Percentiles rank a stretch among this genome's conserved stretches.
Evolutionary conservation across 2,113 vertebrate genomes (phyloP).

Genomic region (Tragelaphus scriptus): DNA sequence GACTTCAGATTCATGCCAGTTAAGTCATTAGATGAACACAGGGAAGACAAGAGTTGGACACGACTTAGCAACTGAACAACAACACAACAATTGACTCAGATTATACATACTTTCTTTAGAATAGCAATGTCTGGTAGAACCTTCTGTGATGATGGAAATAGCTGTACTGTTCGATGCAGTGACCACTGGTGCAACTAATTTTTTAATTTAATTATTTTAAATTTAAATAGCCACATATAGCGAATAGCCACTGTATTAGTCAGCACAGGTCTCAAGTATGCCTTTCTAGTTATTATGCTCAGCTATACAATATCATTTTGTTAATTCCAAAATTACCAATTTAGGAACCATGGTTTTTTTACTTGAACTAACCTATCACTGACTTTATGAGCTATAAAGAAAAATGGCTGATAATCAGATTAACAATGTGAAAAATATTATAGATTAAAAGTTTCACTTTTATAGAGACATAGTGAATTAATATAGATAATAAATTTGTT

Average conservation of each 20-base stretch:
- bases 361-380: background rate
- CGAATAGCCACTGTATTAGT: background rate
- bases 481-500: background rate
- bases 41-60: background rate
- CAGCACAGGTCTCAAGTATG: background rate
- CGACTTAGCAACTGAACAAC: background rate
- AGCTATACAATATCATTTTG: background rate
- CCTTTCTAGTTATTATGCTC: background rate
- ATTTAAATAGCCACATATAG: background rate
- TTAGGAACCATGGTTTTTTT: background rate
- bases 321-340: background rate
- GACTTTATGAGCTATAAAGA: background rate
- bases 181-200: background rate
- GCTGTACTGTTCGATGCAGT: background rate
- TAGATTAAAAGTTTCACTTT: background rate
- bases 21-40: background rate
- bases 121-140: background rate
- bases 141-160: background rate
- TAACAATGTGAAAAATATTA: background rate
- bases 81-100: background rate
- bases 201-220: background rate
- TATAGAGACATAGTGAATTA: background rate
- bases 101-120: background rate
- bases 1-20: background rate
- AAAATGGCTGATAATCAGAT: background rate